These are phyloP conservation scores for Polydrusus pterygomalis DNA, from an alignment of 2,888 invertebrate genomes.

Conservation along the genomic window DNA sequence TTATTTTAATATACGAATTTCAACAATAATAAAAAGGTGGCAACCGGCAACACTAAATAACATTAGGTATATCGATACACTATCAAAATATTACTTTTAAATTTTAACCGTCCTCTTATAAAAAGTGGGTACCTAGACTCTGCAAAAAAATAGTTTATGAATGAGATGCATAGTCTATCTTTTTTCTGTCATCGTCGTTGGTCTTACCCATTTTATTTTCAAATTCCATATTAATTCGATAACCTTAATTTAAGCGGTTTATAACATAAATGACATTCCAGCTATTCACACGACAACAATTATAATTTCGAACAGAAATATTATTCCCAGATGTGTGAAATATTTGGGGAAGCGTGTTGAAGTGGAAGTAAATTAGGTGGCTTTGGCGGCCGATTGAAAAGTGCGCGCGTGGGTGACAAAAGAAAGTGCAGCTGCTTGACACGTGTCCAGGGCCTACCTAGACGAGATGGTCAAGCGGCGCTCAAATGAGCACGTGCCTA, in stretches of 20 bases:
- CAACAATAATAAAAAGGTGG: too few species aligned
- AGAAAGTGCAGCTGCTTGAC: conserved; percentile 69
- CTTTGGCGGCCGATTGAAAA: conserved; percentile 66
- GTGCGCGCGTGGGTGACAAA: conserved; percentile 70
- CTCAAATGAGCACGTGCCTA: conserved; percentile 62
- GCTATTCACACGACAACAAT: conserved; percentile 29
- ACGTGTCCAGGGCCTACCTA: conserved; percentile 67
- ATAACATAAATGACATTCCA: conserved; percentile 14
- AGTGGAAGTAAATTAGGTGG: conserved; percentile 69
- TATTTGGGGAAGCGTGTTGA: conserved; percentile 65
- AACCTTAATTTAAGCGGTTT: conserved; percentile 18
- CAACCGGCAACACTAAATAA: too few species aligned
- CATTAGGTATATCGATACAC: too few species aligned
- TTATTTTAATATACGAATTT: too few species aligned
- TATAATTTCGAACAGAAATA: conserved; percentile 57
- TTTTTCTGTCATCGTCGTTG: too few species aligned
- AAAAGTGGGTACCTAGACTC: too few species aligned
- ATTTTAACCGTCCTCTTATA: too few species aligned
- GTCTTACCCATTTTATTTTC: background rate
- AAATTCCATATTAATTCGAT: conserved; percentile 2
- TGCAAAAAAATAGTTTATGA: too few species aligned
- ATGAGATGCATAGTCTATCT: too few species aligned
- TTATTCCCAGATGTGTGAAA: conserved; percentile 68
- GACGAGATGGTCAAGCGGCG: conserved; percentile 68
- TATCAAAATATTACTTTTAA: too few species aligned